Conservation (phyloP, 2,113 vertebrate species). For the Serilophus lunatus region DNA sequence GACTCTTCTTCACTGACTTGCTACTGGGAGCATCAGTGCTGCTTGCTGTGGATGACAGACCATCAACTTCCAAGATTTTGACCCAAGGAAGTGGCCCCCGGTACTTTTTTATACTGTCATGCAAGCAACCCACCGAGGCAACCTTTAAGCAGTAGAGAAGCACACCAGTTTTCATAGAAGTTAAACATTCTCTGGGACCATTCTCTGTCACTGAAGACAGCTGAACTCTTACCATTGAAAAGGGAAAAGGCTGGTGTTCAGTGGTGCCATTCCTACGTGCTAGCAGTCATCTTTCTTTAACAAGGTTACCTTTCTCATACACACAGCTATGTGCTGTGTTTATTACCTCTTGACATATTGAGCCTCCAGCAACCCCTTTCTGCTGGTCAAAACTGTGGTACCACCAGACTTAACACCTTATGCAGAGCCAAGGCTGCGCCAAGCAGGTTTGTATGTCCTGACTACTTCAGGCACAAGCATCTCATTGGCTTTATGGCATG, state of each 20-base stretch:
- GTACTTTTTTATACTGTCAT: not conserved
- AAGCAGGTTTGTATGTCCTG: not conserved
- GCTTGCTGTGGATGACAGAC: not conserved
- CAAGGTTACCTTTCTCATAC: not conserved
- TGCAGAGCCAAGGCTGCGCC: rapidly evolving
- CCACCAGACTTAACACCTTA: rapidly evolving
- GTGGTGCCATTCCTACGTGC: not conserved
- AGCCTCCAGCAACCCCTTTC: not conserved
- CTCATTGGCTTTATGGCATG: not conserved
- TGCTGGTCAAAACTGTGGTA: not conserved
- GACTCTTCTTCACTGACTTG: not conserved
- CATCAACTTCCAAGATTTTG: not conserved
- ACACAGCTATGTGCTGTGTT: not conserved
- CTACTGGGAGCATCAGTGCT: not conserved
- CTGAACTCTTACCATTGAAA: not conserved
- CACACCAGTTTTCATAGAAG: not conserved
- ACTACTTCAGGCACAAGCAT: not conserved
- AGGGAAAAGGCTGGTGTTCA: not conserved
- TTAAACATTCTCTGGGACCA: not conserved
- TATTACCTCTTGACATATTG: not conserved
- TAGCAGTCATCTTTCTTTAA: not conserved
- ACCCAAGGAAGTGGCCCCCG: not conserved
- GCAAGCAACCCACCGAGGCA: not conserved
- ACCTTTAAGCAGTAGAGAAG: not conserved
- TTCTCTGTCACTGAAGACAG: not conserved